Evolutionary conservation across 2,888 invertebrate genomes (phyloP).

Genomic region (Hesperia comma): DNA sequence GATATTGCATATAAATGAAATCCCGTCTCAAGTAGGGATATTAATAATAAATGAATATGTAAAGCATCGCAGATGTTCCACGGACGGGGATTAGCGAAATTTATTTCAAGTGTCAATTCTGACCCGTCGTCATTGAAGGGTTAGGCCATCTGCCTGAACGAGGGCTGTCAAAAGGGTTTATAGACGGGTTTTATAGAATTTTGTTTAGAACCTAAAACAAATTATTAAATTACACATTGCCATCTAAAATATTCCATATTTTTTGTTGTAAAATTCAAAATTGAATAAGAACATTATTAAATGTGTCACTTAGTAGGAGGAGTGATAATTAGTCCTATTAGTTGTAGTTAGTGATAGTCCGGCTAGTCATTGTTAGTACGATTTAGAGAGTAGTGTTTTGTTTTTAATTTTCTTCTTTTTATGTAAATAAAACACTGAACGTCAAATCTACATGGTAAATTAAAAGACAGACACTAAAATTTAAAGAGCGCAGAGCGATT

Average conservation of each 20-base stretch:
- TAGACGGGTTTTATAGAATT: constrained; percentile 9
- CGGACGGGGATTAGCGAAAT: constrained; percentile 40
- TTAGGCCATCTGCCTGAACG: constrained; percentile 35
- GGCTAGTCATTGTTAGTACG: no score
- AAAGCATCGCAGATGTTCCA: constrained; percentile 47
- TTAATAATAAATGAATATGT: constrained; percentile 48
- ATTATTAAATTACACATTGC: background rate
- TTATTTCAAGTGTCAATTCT: constrained; percentile 43
- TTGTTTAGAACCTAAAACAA: background rate
- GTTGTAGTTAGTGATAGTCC: no score
- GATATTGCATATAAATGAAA: constrained; percentile 46
- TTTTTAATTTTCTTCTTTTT: no score
- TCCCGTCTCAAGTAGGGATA: constrained; percentile 48
- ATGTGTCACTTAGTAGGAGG: no score
- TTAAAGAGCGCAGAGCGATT: background rate
- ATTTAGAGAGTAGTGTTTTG: no score
- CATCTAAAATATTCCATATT: no score
- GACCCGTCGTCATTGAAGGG: constrained; percentile 36
- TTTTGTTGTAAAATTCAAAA: no score
- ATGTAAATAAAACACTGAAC: no score
- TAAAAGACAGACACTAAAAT: background rate
- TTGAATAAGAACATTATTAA: no score
- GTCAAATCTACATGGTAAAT: background rate
- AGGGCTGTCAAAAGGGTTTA: constrained; percentile 22
- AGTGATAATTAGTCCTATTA: no score